Base-by-base conservation (phyloP, 2,113 vertebrate genomes). In the Paratilapia polleni region DNA sequence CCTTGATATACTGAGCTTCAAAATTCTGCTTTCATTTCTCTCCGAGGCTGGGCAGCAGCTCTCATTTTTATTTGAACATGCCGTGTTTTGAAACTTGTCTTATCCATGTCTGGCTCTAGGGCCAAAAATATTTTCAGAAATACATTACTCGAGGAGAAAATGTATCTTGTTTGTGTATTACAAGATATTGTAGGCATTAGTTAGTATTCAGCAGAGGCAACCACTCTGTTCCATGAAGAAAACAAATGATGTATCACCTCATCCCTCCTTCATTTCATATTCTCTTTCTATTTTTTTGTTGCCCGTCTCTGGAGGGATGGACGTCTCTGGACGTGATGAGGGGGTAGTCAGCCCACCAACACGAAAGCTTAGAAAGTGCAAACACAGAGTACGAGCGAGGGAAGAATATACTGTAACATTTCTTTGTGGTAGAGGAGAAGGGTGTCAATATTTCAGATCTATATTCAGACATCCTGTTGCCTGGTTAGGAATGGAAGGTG, bases 391-490 rank as follows among this genome's bases (percentile, higher is more conserved):
- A 73, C 31, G 8, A 76, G 80, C 28, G n/a, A 81, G 68, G 58
- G 62, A 74, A 85, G 84, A 80, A 78, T 78, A n/a, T n/a, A 52
- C 47, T 54, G 9, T 62, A 49, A 78, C 47, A 62, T 74, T 7
- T 86, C 83, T 86, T 62, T 62, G 68, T 61, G 87, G 20, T 10
- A 19, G 28, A 63, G 68, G 76, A 87, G 78, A 82, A 85, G 80
- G 84, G 80, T 77, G 83, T 87, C 88, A 81, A 84, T 88, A 85
- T 82, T 80, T 76, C 28, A 14, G 80, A 63, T 87, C 87, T 91
- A 89, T 85, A 90, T 89, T 90, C 60, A 85, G 85, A 88, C 82
- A 19, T 82, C 57, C 77, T 76, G 88, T 83, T 87, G 88, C 85
- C 76, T 73, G 80, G 82, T 74, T 24, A 24, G 81, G 60, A 84